phyloP scores from a whole-genome alignment of 2,797 vertebrate genomes.

The Rhinoraja longicauda region DNA sequence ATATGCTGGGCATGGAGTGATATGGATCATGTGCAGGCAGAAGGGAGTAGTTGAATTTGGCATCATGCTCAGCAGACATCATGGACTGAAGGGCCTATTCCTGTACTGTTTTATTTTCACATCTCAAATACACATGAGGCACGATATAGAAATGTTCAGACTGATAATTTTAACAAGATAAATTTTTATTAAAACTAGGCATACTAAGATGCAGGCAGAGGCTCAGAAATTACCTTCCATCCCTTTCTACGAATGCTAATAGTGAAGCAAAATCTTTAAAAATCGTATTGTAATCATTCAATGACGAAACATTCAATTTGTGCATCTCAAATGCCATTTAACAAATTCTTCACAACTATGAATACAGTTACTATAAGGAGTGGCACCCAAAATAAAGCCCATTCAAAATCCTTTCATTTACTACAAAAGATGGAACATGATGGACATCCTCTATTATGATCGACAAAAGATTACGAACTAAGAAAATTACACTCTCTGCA shows the following conservation, averaged over 20 bases:
- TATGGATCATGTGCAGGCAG: too few species aligned
- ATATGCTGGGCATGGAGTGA: too few species aligned
- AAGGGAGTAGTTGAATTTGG: too few species aligned
- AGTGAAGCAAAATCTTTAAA: background rate
- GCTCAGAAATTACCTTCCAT: background rate
- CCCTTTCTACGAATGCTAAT: background rate
- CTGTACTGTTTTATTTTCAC: too few species aligned
- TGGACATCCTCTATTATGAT: background rate
- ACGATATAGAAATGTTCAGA: background rate
- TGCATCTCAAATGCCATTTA: background rate
- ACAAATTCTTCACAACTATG: too few species aligned
- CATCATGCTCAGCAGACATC: too few species aligned
- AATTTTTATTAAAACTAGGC: too few species aligned
- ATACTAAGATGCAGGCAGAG: background rate
- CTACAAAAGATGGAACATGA: background rate
- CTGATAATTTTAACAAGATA: background rate
- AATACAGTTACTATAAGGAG: background rate
- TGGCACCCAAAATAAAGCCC: background rate
- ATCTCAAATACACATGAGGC: too few species aligned
- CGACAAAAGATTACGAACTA: background rate
- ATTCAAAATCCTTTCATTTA: background rate
- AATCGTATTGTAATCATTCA: background rate
- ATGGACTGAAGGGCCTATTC: too few species aligned
- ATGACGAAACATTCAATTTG: background rate
- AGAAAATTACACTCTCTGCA: background rate